Conservation (phyloP, 2,113 vertebrate genomes). For the Anoura caudifer region DNA sequence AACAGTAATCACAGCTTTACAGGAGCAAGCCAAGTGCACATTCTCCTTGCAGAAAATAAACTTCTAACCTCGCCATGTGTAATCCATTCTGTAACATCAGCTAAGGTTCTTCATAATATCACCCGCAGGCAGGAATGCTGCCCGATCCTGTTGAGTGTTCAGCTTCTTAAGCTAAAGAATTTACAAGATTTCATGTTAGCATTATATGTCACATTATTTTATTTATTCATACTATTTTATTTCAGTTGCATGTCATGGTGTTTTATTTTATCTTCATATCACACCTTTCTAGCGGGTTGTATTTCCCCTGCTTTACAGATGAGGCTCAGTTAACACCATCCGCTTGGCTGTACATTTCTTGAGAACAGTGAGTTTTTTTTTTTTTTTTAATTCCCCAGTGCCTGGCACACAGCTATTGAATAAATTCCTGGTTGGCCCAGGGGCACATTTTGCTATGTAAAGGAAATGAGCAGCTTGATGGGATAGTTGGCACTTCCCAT, state of each 20-base stretch:
- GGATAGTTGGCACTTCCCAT: not conserved
- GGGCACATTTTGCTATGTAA: not conserved
- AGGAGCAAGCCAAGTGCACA: not conserved
- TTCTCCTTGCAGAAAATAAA: not conserved
- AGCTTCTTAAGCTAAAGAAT: constrained; percentile 3
- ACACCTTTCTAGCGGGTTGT: not conserved
- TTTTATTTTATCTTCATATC: constrained; percentile 15
- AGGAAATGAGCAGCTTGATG: not conserved
- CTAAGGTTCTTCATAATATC: not conserved
- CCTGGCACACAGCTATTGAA: not conserved
- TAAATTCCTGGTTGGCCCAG: not conserved
- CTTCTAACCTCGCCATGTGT: constrained; percentile 7
- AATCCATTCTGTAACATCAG: not conserved
- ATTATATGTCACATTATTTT: not conserved
- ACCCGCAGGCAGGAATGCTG: not conserved
- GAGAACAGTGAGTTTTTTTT: not conserved
- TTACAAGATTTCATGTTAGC: not conserved
- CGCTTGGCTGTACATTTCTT: not conserved
- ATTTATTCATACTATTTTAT: not conserved
- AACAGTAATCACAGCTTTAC: not conserved
- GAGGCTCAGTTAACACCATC: not conserved
- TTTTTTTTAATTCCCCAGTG: not conserved
- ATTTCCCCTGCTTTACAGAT: not conserved
- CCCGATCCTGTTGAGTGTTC: not conserved
- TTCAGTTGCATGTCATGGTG: not conserved